Base-by-base conservation (phyloP, 2,797 vertebrate species). In the Chelon labrosus region DNA sequence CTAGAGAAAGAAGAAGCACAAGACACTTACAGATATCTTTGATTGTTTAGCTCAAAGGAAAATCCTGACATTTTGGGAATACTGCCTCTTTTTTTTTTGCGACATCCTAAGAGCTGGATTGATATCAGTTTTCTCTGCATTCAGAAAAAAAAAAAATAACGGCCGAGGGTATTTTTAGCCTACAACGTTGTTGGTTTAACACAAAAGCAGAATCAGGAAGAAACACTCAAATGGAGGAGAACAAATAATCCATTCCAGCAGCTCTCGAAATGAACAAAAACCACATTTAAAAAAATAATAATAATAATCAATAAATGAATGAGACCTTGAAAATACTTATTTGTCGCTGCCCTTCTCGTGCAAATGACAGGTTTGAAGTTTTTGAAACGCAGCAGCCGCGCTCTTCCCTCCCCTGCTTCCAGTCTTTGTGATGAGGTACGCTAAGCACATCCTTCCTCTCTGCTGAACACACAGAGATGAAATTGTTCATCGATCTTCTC, bases 381-480 rank as follows among this genome's bases (percentile, higher is more conserved):
- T 64, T 58, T 75, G 2, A 61, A 67, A 52, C 58, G 67, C 37
- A 56, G 63, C 39, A 17, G n/a, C n/a, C 31, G 3, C 27, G 59
- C 50, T 31, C 59, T 42, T 49, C 58, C 25, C 67, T 56, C 44
- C 38, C 31, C 55, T 37, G 52, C 61, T 27, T 35, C 42, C 49
- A 65, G 55, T 61, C 52, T 77, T 38, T 55, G 35, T 42, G 79
- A 82, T 87, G 75, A 62, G 77, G 63, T 10, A 37, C 16, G 60
- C 64, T 70, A 69, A 85, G 82, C 85, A 50, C 83, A 83, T 65
- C 76, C 83, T 79, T 89, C 68, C 82, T 79, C 82, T 79, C 62
- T 46, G n/a, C 68, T 50, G 42, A 77, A 75, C 64, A 65, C 72
- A 37, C 66, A 50, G 59, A 75, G 76, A 85, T 86, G 67, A 79